A percentile compares a stretch with the other conserved stretches of the same genome.
These are phyloP conservation scores for Malachius bipustulatus DNA, from an alignment of 2,888 invertebrate species.

Conservation along the genomic window DNA sequence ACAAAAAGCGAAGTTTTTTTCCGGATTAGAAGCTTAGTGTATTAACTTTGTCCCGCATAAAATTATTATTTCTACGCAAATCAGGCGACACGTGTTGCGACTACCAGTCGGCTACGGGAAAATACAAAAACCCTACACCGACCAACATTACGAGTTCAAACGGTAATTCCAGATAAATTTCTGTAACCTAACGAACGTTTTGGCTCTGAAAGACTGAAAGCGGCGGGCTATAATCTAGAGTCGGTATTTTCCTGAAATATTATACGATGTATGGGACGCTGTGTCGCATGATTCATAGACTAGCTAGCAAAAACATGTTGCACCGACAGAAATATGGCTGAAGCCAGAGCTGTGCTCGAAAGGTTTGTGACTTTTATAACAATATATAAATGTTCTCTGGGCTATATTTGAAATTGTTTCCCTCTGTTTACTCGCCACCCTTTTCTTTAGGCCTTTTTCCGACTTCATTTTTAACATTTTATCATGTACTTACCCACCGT, in stretches of 20 bases:
- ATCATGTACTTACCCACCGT: too few relatives aligned
- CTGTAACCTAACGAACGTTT: neutral
- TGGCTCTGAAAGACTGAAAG: too few relatives aligned
- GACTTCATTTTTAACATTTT: too few relatives aligned
- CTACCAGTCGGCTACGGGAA: neutral
- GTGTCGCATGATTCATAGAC: conserved; percentile 32
- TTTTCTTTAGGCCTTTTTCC: too few relatives aligned
- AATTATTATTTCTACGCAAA: conserved; percentile 3
- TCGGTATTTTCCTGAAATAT: conserved; percentile 19
- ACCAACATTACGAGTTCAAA: too few relatives aligned
- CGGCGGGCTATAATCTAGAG: conserved; percentile 14
- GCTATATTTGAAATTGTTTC: conserved; percentile 16
- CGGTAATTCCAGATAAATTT: conserved; percentile 1
- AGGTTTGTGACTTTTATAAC: conserved; percentile 34
- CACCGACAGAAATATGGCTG: conserved; percentile 35
- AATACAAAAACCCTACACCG: neutral
- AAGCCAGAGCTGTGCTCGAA: conserved; percentile 27
- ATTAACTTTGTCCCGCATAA: conserved; percentile 2
- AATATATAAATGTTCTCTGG: conserved; percentile 31
- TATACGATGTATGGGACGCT: conserved; percentile 22
- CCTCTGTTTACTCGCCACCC: conserved; percentile 5
- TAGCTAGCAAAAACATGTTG: conserved; percentile 35
- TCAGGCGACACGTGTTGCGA: conserved; percentile 1
- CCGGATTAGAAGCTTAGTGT: too few relatives aligned
- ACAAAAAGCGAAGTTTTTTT: too few relatives aligned